These are phyloP conservation scores for Dendrocopos noguchii DNA, from an alignment of 2,113 vertebrate species.

Conservation along the genomic window DNA sequence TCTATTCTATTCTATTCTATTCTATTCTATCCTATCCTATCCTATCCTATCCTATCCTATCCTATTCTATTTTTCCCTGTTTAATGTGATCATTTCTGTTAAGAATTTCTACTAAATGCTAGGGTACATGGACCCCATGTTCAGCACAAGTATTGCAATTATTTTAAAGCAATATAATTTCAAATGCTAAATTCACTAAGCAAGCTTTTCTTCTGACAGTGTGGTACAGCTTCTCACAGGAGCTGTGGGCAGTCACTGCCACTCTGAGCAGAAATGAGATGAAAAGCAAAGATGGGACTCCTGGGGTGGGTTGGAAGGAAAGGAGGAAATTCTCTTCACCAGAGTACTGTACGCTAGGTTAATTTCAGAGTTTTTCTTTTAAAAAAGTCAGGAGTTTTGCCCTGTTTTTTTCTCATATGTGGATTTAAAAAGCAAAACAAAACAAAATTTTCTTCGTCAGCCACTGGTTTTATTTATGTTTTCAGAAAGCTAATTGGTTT, in stretches of 20 bases:
- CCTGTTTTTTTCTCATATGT: neutral
- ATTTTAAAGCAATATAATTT: neutral
- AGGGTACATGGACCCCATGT: too few species aligned
- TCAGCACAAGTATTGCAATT: neutral
- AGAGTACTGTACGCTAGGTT: neutral
- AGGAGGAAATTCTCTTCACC: neutral
- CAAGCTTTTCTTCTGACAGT: neutral
- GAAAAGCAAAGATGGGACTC: neutral
- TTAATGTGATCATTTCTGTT: neutral
- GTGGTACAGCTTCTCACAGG: neutral
- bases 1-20: too few species aligned
- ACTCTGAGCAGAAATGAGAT: neutral
- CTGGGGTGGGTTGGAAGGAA: neutral
- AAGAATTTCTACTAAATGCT: neutral
- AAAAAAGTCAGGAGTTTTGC: rapidly evolving
- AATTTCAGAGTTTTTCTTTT: neutral
- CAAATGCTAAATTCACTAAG: neutral
- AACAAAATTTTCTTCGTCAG: neutral
- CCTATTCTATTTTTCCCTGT: neutral
- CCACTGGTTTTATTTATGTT: neutral
- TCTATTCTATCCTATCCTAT: too few species aligned
- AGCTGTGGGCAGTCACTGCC: neutral
- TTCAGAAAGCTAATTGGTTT: neutral
- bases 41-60: too few species aligned
- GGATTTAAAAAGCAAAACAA: too few species aligned